Evolutionary conservation across 2,113 vertebrate species (phyloP).

Genomic region (Chaenocephalus aceratus): DNA sequence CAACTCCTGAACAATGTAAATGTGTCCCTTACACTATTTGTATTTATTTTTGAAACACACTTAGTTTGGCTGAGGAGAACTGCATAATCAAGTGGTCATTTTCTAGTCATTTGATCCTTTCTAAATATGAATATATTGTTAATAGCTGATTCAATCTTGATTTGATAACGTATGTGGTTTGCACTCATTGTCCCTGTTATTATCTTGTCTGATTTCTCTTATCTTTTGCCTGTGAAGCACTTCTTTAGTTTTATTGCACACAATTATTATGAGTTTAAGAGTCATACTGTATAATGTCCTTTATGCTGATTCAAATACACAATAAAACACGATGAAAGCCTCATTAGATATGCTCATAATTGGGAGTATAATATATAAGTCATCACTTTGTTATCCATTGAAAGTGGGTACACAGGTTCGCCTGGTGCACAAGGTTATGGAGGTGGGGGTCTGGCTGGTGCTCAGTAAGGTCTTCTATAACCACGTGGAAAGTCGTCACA

Average conservation of each 20-base stretch:
- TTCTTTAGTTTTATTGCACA: too few species aligned
- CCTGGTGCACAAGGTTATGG: too few species aligned
- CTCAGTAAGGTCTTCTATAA: not conserved
- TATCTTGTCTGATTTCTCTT: too few species aligned
- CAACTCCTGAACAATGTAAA: not conserved
- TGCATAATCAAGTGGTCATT: not conserved
- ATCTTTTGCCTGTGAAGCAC: too few species aligned
- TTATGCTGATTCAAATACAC: not conserved
- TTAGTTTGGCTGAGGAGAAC: not conserved
- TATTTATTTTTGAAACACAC: not conserved
- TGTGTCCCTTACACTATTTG: too few species aligned
- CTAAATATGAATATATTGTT: not conserved
- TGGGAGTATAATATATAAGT: not conserved
- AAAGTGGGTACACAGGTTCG: too few species aligned
- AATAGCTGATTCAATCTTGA: not conserved
- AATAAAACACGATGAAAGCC: not conserved
- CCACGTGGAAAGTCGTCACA: not conserved
- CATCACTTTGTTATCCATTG: too few species aligned
- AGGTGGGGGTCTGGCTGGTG: too few species aligned
- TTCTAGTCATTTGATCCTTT: not conserved
- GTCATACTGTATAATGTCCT: too few species aligned
- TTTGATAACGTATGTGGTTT: too few species aligned
- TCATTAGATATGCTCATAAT: not conserved
- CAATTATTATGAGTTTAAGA: too few species aligned
- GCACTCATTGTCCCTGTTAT: too few species aligned